phyloP scores from a whole-genome alignment of 2,888 invertebrate genomes.

The Enchytraeus crypticus region DNA sequence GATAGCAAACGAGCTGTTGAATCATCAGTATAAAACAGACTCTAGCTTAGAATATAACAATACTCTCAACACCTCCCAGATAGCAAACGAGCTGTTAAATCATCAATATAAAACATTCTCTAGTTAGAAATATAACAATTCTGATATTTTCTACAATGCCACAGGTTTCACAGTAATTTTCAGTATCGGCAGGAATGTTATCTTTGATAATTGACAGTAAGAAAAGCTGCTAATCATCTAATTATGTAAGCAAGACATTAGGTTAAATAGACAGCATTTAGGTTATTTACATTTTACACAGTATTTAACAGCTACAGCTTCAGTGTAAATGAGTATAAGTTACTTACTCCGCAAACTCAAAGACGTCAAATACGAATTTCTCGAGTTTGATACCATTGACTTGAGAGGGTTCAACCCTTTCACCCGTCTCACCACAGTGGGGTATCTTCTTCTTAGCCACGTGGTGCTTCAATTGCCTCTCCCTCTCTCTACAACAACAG shows the following conservation, averaged over 20 bases:
- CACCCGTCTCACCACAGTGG: conserved; percentile 64
- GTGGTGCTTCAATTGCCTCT: conserved; percentile 73
- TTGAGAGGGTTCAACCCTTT: conserved; percentile 60
- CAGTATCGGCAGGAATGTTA: neutral
- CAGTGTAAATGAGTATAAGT: neutral
- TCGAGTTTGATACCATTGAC: conserved; percentile 97
- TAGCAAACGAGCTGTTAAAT: conserved; percentile 13
- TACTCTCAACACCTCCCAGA: conserved; percentile 65
- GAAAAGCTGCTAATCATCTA: too few species aligned
- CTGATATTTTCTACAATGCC: conserved; percentile 39
- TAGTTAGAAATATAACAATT: conserved; percentile 37
- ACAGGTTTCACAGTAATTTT: neutral
- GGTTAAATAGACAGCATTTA: too few species aligned
- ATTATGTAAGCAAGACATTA: too few species aligned
- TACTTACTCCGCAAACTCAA: conserved; percentile 71
- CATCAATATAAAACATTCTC: neutral
- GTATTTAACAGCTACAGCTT: neutral
- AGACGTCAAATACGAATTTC: conserved; percentile 98
- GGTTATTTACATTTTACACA: neutral
- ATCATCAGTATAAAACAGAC: neutral
- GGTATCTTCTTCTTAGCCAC: conserved; percentile 96
- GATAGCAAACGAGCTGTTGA: conserved; percentile 14
- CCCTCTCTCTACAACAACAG: conserved; percentile 47
- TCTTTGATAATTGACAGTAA: too few species aligned
- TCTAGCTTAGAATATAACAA: neutral